phyloP scores from a whole-genome alignment of 2,113 vertebrate species.

The Recurvirostra avosetta region DNA sequence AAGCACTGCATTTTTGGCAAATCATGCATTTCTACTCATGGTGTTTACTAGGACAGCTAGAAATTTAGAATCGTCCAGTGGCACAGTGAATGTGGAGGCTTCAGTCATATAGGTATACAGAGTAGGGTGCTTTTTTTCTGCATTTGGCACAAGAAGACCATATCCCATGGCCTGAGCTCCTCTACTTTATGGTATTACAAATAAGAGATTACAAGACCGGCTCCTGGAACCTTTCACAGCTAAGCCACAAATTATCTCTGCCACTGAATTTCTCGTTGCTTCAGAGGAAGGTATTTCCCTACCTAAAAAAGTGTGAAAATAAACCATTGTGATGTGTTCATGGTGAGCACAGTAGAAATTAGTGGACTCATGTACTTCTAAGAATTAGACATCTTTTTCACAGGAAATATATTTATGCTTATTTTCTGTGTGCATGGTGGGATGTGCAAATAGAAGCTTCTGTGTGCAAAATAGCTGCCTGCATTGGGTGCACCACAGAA shows the following conservation, averaged over 20 bases:
- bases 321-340: not conserved
- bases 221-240: not conserved
- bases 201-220: not conserved
- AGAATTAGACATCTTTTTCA: not conserved
- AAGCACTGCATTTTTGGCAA: not conserved
- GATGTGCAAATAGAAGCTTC: not conserved
- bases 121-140: not conserved
- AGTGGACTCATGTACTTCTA: not conserved
- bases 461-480: not conserved
- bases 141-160: not conserved
- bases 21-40: not conserved
- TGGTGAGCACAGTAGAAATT: not conserved
- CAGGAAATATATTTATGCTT: not conserved
- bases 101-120: not conserved
- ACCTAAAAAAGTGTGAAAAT: not conserved
- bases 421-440: not conserved
- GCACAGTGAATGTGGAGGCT: not conserved
- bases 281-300: not conserved
- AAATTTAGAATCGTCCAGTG: not conserved
- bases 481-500: accelerated
- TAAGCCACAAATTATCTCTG: not conserved
- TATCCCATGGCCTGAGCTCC: not conserved
- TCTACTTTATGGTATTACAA: not conserved
- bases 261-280: not conserved
- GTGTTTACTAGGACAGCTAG: not conserved